Base-by-base conservation (phyloP, 2,888 invertebrate genomes). In the Philaethria dido region DNA sequence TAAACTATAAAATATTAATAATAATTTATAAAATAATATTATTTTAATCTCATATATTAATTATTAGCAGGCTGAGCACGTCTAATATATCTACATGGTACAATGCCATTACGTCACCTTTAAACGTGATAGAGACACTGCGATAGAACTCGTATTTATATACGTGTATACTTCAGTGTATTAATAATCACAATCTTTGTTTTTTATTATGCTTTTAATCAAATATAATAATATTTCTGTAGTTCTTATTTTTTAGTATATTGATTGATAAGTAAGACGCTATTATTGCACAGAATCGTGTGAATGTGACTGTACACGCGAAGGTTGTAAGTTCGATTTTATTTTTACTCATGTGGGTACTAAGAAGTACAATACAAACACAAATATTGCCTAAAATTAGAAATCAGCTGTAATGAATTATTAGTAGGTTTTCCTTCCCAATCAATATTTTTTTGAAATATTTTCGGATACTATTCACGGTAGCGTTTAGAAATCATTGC, bases 51-150 rank as follows among this genome's bases (percentile, higher is more conserved):
- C 29, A 0, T 8, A 9, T 33, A 25, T 29, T 29, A 18, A 18
- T 16, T 47, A 50, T 67, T 69, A 60, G 62, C 62, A 69, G 14
- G 59, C 44, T 52, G 25, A n/a, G 36, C 69, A 69, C 69, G 62
- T 48, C 20, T 62, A n/a, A 11, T 39, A 52, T 65, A 62, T 66
- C 59, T 62, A 71, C 65, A 67, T 69, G 64, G 72, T 22, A 67
- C 70, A 72, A 71, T 72, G 61, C 59, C 44, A 60, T 59, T 55
- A 62, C 69, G 69, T 69, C 69, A 71, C 57, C 18, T 45, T 48
- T 25, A 33, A 48, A 44, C 60, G 45, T 60, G 45, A 60, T 29
- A 60, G 47, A 60, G 29, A 16, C 60, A 25, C 18, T 8, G 18
- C 33, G 29, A 25, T 57, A n/a, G 39, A 22, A 2, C 33, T 18